Percentiles rank a stretch among this genome's conserved stretches.
Evolutionary conservation across 2,113 vertebrate genomes (phyloP).

Genomic region (Okapia johnstoni): DNA sequence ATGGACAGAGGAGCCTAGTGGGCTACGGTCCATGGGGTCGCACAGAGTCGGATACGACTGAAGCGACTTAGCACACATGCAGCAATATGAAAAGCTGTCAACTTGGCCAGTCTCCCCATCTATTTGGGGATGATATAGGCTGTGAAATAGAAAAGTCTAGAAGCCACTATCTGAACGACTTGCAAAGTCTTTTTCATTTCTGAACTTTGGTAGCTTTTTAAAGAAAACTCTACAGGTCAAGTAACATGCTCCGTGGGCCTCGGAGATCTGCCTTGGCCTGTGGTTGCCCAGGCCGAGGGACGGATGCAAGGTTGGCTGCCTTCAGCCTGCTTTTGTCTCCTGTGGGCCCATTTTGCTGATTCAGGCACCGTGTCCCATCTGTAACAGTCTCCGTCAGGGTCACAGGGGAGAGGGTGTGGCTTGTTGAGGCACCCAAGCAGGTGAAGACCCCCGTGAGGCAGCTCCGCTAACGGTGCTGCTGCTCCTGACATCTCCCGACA

Average conservation of each 20-base stretch:
- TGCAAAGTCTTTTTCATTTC: background rate
- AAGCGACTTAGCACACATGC: background rate
- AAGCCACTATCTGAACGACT: background rate
- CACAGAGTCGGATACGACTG: rapidly evolving
- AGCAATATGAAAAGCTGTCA: background rate
- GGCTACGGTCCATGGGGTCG: background rate
- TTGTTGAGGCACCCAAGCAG: background rate
- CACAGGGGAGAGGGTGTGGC: background rate
- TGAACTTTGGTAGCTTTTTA: background rate
- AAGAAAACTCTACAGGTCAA: background rate
- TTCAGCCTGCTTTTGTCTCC: background rate
- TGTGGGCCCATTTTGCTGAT: background rate
- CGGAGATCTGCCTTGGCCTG: background rate
- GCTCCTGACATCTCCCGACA: background rate
- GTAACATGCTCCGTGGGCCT: background rate
- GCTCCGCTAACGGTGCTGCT: background rate
- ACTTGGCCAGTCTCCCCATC: background rate
- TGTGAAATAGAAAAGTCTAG: background rate
- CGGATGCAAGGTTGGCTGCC: background rate
- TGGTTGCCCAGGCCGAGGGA: background rate
- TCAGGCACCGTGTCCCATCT: background rate
- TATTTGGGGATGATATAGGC: background rate
- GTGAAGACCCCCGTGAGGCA: background rate
- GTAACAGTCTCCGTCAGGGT: background rate
- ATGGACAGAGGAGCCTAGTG: background rate